Evolutionary conservation across 1,140 invertebrate genomes (phyloP), one percentile per base, ranked within the genome.

Genomic region (Camponotus pennsylvanicus): DNA sequence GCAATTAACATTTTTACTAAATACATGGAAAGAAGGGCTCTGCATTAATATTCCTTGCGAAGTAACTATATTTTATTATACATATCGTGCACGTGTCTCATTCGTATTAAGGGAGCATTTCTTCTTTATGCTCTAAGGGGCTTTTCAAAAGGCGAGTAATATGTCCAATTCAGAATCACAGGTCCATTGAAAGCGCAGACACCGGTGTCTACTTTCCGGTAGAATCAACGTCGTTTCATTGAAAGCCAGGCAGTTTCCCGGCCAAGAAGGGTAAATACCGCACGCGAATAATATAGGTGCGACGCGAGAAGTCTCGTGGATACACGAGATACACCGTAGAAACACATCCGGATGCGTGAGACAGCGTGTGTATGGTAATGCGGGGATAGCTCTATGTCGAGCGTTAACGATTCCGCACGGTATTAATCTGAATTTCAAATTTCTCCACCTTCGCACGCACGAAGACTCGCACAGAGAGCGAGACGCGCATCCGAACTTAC

Each of bases 371-470:
- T 82, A 89, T 89, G 87, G 70, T 89, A 89, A 89, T 89, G 52
- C 75, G 52, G 45, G 42, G 82, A 76, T 73, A 78, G 87, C 71
- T 85, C 77, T 86, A 71, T 79, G 88, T 85, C 79, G 55, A 82
- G 87, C 77, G 88, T 89, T 89, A 89, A 89, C 87, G 87, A 89
- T 77, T 88, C 78, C 75, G 82, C 87, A 69, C 37, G 34, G 49
- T 89, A 89, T 89, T 89, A 89, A 89, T 89, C 88, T 89, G 84
- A 89, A 89, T 89, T 89, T 89, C 88, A 89, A 89, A 89, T 89
- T 86, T 82, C 49, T 71, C 55, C 88, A 86, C 87, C 87, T 89
- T 40, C 40, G 70, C 88, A 15, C 55, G 79, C 11, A 75, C 61
- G 71, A 21, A 64, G 63, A 86, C 75, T 86, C 80, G 86, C 70